These are phyloP conservation scores for Syngnathus acus DNA, from an alignment of 2,797 vertebrate species.

Conservation along the genomic window DNA sequence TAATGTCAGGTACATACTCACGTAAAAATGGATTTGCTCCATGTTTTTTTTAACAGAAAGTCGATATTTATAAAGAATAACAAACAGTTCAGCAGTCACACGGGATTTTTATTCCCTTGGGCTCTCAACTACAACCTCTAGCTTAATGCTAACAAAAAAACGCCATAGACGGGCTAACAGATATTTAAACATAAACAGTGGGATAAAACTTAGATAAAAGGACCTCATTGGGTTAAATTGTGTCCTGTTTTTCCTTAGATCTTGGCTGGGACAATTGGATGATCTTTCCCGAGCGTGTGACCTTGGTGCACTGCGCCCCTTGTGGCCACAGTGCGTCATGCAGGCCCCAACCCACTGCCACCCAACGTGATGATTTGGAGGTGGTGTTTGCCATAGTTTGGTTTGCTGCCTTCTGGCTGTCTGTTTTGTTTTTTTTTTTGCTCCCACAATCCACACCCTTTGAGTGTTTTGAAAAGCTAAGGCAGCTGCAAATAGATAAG, in stretches of 20 bases:
- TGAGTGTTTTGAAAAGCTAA: conserved; percentile 9
- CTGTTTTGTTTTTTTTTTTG: too few species aligned
- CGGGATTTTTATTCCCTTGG: too few species aligned
- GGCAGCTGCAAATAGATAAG: conserved; percentile 22
- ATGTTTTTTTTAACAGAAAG: background rate
- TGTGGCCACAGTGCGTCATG: conserved; percentile 42
- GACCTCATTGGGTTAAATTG: background rate
- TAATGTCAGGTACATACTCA: conserved; percentile 56
- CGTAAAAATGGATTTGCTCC: too few species aligned
- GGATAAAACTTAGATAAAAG: background rate
- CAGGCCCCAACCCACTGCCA: conserved; percentile 12
- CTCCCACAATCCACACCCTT: background rate
- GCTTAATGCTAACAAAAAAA: too few species aligned
- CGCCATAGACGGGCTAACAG: too few species aligned
- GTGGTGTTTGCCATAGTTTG: conserved; percentile 27
- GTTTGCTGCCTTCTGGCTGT: background rate
- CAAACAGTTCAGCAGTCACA: background rate
- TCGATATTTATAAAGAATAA: background rate
- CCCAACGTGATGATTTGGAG: conserved; percentile 33
- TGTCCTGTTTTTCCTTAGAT: conserved; percentile 43
- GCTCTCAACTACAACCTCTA: too few species aligned
- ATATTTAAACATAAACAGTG: too few species aligned
- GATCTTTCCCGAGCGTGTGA: conserved; percentile 63
- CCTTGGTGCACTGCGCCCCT: conserved; percentile 49
- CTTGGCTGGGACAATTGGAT: conserved; percentile 73